Base-by-base conservation (phyloP, 1,140 invertebrate genomes). In the Camponotus floridanus region DNA sequence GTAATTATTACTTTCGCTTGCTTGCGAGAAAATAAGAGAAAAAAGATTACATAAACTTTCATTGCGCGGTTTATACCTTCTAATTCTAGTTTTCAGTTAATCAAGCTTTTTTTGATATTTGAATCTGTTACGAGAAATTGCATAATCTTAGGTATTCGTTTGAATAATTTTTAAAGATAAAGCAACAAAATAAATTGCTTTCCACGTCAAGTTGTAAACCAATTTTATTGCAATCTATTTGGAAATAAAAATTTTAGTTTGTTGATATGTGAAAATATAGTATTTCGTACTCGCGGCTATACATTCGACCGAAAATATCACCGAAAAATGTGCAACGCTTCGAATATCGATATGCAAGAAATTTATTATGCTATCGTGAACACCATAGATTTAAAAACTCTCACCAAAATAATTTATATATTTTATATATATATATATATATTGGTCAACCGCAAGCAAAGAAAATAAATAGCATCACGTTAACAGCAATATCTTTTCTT, bases 1-100 rank as follows among this genome's bases (percentile, higher is more conserved):
- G 15, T 73, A 68, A 88, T 88, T 73, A 68, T 79, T 9, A 48
- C 73, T 83, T 86, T 86, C 67, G 39, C 61, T 86, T n/a, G 13
- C 57, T 70, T 31, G 11, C 5, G 18, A 21, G 6, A 39, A 74
- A n/a, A 57, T 61, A 48, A 45, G 55, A 26, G 59, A 64, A 85
- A 33, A 64, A 42, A 21, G 59, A 71, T 86, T 81, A 39, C 57
- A 55, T 55, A 71, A 81, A 81, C 85, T 81, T 33, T 71, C 51
- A n/a, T 86, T 57, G 26, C 21, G 26, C 79, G 36, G 33, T 45
- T 80, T 51, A 42, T 45, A 11, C 55, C 73, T 78, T 78, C 73
- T 65, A 76, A 84, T 80, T 36, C 26, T 26, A 48, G 13, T 73
- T 83, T 73, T 42, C 18, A 81, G 11, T 15, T 48, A 11, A 73